Conservation (phyloP, 2,888 invertebrate species). For the Leptodirus hochenwartii region DNA sequence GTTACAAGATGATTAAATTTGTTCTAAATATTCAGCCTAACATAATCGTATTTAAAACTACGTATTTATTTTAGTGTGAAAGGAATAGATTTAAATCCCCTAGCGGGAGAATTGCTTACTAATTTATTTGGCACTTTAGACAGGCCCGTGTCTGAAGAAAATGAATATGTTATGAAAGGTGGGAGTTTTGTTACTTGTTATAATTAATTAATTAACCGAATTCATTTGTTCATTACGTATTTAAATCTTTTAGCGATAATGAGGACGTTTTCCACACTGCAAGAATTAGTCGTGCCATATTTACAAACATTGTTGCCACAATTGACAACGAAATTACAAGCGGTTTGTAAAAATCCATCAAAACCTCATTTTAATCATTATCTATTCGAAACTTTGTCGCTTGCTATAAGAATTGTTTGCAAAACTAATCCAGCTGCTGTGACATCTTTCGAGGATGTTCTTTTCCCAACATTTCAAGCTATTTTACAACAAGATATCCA, state of each 20-base stretch:
- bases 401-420: conserved; percentile 80
- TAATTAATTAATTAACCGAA: conserved; percentile 11
- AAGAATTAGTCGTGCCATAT: conserved; percentile 63
- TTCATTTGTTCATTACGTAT: conserved; percentile 8
- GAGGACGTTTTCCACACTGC: conserved; percentile 65
- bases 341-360: conserved; percentile 83
- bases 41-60: too few species aligned
- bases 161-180: conserved; percentile 96
- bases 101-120: conserved; percentile 48
- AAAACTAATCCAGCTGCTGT: conserved; percentile 64
- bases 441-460: conserved; percentile 70
- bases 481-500: conserved; percentile 88
- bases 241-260: conserved; percentile 53
- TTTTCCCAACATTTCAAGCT: conserved; percentile 90
- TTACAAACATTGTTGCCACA: conserved; percentile 66
- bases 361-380: conserved; percentile 98
- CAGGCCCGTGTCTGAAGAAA: conserved; percentile 63
- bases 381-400: conserved; percentile 85
- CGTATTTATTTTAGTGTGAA: conserved; percentile 30
- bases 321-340: conserved; percentile 62
- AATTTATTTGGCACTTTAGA: conserved; percentile 62
- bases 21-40: too few species aligned
- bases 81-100: conserved; percentile 41
- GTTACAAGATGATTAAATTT: too few species aligned
- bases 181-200: too few species aligned